Evolutionary conservation across 2,797 vertebrate species (phyloP), one percentile per base, ranked within the genome.

Genomic region (Emydoidea blandingii): DNA sequence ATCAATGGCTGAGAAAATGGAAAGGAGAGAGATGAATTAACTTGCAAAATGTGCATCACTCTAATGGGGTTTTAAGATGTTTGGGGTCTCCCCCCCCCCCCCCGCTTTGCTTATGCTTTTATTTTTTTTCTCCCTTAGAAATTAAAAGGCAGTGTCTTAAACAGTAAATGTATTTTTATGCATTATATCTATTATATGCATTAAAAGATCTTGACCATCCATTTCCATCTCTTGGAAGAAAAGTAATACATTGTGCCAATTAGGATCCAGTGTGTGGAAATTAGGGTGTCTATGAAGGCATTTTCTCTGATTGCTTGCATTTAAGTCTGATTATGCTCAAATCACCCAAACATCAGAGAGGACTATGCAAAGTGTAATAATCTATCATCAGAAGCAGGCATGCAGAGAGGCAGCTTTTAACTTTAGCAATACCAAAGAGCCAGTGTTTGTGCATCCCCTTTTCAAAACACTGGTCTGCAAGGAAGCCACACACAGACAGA

Each of bases 151-250:
- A 74, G 86, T 96, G 96, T 59, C 72, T 94, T 92, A 93, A 93
- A 53, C 93, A 88, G 76, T 50, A 82, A 86, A 88, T 89, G 95
- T 83, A 87, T 95, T 97, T 97, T 95, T 81, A 83, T 96, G 91
- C 88, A 79, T 97, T 97, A 97, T 94, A 94, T 93, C 90, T 96
- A 89, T 97, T 98, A 95, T 3, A 29, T 97, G 82, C 96, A 96
- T 98, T 98, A 98, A 97, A 98, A 97, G 95, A 98, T 97, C 97
- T 98, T 98, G 98, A 98, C 98, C 92, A 85, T 97, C 94, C 91
- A 92, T 98, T 98, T 98, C 92, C 80, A 14, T 90, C 96, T 97
- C 96, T 96, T 85, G 92, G 96, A 93, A 94, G 94, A 94, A 96
- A 97, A 90, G 96, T 87, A 96, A 92, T 96, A 96, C 97, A 92